phyloP scores from a whole-genome alignment of 1,140 invertebrate species.

The Mesaphorura yosii region DNA sequence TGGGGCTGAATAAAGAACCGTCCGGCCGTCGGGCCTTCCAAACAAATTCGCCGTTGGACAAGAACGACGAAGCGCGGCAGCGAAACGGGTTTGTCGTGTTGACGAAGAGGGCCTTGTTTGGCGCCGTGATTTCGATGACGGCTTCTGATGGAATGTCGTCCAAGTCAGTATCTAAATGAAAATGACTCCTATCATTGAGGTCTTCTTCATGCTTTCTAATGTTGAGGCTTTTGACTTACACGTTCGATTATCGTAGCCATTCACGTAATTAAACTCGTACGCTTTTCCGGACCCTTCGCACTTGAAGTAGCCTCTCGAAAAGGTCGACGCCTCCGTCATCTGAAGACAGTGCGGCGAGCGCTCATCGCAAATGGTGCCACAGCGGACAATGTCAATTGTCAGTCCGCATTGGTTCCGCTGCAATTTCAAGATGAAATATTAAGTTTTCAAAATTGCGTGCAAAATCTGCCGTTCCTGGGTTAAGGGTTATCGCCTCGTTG shows the following conservation, averaged over 20 bases:
- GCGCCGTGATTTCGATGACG: not conserved
- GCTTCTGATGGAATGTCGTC: not conserved
- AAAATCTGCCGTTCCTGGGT: no score
- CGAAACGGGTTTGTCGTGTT: not conserved
- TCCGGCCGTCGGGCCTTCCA: not conserved
- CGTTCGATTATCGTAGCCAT: not conserved
- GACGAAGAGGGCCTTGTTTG: not conserved
- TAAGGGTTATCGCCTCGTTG: no score
- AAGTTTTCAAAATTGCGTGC: no score
- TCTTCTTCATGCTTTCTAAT: not conserved
- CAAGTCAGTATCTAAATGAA: slow-evolving; percentile 1
- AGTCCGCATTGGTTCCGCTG: no score
- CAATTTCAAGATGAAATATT: no score
- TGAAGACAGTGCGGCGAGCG: no score
- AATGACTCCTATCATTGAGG: not conserved
- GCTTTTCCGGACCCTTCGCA: not conserved
- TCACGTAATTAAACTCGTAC: not conserved
- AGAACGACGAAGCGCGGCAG: not conserved
- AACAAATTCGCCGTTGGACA: slow-evolving; percentile 2
- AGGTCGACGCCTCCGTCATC: slow-evolving; percentile 1
- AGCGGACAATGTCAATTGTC: no score
- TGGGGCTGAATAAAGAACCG: not conserved
- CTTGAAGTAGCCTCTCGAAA: not conserved
- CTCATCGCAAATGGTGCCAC: no score
- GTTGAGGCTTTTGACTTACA: not conserved